These are phyloP conservation scores for Acutogordius australiensis DNA, from an alignment of 2,888 invertebrate genomes.

Conservation along the genomic window DNA sequence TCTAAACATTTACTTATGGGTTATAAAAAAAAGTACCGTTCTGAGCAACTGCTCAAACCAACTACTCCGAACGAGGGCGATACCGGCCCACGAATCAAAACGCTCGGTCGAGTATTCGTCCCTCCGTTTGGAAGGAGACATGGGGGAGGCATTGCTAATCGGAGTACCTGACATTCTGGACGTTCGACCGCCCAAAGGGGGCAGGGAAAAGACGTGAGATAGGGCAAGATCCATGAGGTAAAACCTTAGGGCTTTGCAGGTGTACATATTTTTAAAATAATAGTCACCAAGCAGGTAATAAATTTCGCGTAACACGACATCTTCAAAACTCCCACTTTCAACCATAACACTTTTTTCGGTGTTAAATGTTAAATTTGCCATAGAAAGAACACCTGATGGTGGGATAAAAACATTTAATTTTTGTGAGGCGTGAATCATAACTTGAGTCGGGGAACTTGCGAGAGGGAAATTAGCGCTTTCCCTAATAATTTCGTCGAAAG, in stretches of 20 bases:
- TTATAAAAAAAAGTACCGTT: slow-evolving; percentile 26
- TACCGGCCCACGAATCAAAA: slow-evolving; percentile 67
- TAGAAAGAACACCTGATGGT: no score
- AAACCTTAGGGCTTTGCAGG: slow-evolving; percentile 40
- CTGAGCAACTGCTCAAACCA: slow-evolving; percentile 49
- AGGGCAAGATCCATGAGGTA: slow-evolving; percentile 52
- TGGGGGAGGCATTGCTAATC: neutral
- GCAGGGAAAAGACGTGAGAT: slow-evolving; percentile 31
- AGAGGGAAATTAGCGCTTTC: no score
- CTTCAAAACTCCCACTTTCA: slow-evolving; percentile 17
- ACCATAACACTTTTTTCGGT: slow-evolving; percentile 7
- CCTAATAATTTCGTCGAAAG: no score
- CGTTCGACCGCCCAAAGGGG: no score
- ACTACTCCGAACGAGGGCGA: slow-evolving; percentile 37
- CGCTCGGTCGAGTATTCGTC: no score
- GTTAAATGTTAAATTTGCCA: slow-evolving; percentile 11
- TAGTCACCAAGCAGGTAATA: slow-evolving; percentile 72
- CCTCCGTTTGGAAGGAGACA: no score
- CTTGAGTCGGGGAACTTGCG: no score
- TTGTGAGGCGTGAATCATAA: no score
- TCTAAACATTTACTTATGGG: slow-evolving; percentile 9
- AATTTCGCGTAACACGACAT: slow-evolving; percentile 31
- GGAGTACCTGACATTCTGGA: no score
- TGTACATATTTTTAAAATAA: slow-evolving; percentile 58
- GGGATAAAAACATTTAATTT: no score